Percentiles rank a stretch among this genome's conserved stretches.
phyloP scores from a whole-genome alignment of 2,797 vertebrate genomes.

The Pempheris klunzingeri region DNA sequence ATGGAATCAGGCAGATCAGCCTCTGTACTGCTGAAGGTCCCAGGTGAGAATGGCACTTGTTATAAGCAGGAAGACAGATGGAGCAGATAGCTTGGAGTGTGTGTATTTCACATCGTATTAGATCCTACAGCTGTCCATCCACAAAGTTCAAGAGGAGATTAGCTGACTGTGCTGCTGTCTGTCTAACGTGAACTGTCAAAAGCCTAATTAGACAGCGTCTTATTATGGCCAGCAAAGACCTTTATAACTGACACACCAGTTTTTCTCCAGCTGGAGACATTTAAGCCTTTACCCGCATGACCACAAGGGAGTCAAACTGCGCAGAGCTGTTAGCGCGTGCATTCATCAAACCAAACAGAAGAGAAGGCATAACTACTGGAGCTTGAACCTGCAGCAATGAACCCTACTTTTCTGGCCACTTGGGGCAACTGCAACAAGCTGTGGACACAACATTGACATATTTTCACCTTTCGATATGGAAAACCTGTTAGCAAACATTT shows the following conservation, averaged over 20 bases:
- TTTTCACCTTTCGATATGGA: neutral
- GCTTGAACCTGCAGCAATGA: neutral
- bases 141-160: constrained; percentile 41
- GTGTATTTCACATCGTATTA: constrained; percentile 52
- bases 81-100: constrained; percentile 30
- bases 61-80: constrained; percentile 48
- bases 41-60: constrained; percentile 60
- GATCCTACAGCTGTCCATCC: constrained; percentile 47
- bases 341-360: constrained; percentile 5
- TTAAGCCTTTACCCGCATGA: constrained; percentile 41
- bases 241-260: constrained; percentile 19
- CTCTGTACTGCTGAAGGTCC: constrained; percentile 42
- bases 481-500: neutral
- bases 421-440: neutral
- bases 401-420: neutral
- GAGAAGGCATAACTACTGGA: constrained; percentile 11
- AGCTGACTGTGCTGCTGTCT: constrained; percentile 50
- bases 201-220: constrained; percentile 48
- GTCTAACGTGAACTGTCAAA: constrained; percentile 47
- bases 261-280: constrained; percentile 38
- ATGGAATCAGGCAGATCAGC: constrained; percentile 51
- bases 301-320: constrained; percentile 16
- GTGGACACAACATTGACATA: neutral
- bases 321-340: neutral
- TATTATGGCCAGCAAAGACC: constrained; percentile 8